These are phyloP conservation scores for Leptosomus discolor DNA, from an alignment of 2,113 vertebrate genomes.

Conservation along the genomic window DNA sequence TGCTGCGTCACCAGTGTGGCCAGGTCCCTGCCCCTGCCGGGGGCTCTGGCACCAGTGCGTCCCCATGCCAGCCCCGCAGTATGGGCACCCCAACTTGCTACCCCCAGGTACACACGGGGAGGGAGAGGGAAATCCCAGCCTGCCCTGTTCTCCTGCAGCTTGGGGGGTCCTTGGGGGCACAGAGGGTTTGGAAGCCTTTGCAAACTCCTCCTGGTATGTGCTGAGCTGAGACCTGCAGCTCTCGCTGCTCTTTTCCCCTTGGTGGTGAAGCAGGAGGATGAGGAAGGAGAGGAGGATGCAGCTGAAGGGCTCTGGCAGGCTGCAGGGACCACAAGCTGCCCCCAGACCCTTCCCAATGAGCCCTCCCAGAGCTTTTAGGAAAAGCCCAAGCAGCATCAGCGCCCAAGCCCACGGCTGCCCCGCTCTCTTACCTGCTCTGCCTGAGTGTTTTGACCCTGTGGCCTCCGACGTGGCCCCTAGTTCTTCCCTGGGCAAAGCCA, in stretches of 20 bases:
- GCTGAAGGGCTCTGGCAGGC: neutral
- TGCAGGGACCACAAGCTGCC: neutral
- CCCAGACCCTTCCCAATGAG: neutral
- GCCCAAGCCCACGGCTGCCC: neutral
- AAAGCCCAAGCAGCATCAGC: neutral
- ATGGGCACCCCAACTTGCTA: neutral
- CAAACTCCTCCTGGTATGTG: neutral
- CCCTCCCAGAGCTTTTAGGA: neutral
- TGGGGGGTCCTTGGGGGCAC: accelerated
- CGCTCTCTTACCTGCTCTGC: neutral
- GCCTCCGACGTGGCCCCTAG: neutral
- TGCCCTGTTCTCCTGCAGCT: accelerated
- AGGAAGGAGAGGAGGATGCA: neutral
- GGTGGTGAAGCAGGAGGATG: neutral
- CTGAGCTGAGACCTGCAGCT: neutral
- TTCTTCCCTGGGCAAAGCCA: neutral
- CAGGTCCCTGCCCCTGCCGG: neutral
- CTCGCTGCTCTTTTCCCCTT: accelerated
- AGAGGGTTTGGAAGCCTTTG: neutral
- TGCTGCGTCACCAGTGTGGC: neutral
- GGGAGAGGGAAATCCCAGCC: neutral
- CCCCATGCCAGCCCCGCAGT: neutral
- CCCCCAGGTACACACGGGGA: neutral
- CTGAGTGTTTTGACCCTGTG: neutral
- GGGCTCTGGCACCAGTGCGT: neutral